phyloP scores from a whole-genome alignment of 2,888 invertebrate species.

The Steromphala cineraria region DNA sequence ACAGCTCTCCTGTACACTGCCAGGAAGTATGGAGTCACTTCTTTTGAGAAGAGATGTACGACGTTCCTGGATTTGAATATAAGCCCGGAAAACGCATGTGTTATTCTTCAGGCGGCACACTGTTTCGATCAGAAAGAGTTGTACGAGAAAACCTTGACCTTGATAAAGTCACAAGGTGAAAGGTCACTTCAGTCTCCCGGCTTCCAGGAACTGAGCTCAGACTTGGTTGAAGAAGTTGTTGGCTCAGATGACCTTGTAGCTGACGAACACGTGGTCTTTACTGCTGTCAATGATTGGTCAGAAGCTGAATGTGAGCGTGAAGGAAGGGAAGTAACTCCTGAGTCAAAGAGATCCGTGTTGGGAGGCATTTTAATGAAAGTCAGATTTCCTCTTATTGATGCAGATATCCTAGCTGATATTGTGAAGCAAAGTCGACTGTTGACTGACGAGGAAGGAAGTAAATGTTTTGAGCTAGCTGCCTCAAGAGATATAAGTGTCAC shows the following conservation, averaged over 20 bases:
- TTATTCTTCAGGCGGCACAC: not conserved
- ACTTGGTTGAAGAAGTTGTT: not conserved
- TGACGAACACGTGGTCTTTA: not conserved
- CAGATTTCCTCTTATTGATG: not conserved
- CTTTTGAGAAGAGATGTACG: not conserved
- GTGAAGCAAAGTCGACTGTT: not conserved
- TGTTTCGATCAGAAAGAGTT: not conserved
- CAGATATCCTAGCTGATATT: not conserved
- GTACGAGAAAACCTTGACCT: not conserved
- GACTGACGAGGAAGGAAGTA: not conserved
- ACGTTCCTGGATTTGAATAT: not conserved
- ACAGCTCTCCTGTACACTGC: not conserved
- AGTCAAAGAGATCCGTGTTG: not conserved
- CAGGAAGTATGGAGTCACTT: not conserved
- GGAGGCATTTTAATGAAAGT: not conserved
- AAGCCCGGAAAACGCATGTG: not conserved
- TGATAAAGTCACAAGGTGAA: not conserved
- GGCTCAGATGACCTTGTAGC: not conserved
- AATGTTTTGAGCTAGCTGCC: not conserved
- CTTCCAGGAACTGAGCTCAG: not conserved
- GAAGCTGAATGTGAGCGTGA: not conserved
- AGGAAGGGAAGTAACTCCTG: not conserved
- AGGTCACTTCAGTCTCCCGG: not conserved
- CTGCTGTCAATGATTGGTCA: not conserved
- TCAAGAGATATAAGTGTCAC: not conserved